Base-by-base conservation (phyloP, 2,113 vertebrate species). In the Aptenodytes patagonicus region DNA sequence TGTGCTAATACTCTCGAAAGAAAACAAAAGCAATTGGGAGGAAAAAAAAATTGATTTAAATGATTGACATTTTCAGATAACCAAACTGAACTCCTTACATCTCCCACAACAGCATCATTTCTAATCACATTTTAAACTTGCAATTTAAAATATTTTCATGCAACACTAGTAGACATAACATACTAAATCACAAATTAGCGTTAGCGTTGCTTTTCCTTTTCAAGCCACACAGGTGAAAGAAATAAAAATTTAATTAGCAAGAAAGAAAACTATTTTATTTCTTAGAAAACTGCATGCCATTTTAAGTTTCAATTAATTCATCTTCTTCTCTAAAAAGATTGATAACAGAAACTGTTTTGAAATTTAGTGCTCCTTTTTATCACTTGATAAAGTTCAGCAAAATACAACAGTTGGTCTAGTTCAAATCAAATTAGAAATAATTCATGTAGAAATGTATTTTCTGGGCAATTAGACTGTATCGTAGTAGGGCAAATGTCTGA, bases 381-480 rank as follows among this genome's bases (percentile, higher is more conserved):
- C 95, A 89, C 95, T 98, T 93, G 96, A 97, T 88, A 96, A 97
- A 97, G 91, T 97, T 97, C 93, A 47, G 47, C 86, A 97, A 97
- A 98, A 98, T 96, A 98, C 95, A 99, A 99, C 99, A 99, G 99
- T 99, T 99, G 99, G 98, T 98, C 98, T 99, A 98, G 99, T 99
- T 99, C 98, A 98, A 99, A 99, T 99, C 99, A 99, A 99, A 99
- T 99, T 98, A 99, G 98, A 98, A 98, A 99, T 99, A 98, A 98
- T 98, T 98, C 98, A 98, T 95, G 96, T 99, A 99, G 99, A 99
- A 99, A 98, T 98, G 98, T 98, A 99, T 99, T 99, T 99, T 99
- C 99, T 99, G 98, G 98, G 98, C 99, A 99, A 99, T 99, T 99
- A 99, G 99, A 99, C 98, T 98, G 98, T 98, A 98, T 97, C 94